phyloP scores from a whole-genome alignment of 2,113 vertebrate genomes.

The Vulpes vulpes region DNA sequence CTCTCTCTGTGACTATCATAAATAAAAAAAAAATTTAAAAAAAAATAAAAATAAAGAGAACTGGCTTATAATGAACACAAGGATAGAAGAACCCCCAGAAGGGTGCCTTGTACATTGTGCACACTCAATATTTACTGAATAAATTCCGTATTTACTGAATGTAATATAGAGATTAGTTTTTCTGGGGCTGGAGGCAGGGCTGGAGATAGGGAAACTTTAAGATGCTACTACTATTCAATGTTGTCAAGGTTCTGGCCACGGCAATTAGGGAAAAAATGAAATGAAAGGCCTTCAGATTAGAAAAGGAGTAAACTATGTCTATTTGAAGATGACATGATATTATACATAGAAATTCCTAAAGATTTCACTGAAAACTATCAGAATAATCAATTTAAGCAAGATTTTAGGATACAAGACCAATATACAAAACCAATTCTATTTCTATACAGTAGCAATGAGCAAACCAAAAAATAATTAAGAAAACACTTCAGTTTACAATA shows the following conservation, averaged over 20 bases:
- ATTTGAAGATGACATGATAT: not conserved
- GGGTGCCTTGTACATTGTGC: not conserved
- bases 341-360: not conserved
- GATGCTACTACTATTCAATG: not conserved
- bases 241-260: not conserved
- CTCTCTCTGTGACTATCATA: too few species aligned
- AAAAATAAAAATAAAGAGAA: too few species aligned
- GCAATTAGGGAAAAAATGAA: not conserved
- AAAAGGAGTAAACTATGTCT: not conserved
- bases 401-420: not conserved
- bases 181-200: not conserved
- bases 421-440: not conserved
- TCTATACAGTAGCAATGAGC: not conserved
- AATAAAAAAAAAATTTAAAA: too few species aligned
- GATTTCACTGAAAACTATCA: slow-evolving; percentile 21
- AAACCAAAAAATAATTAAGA: slow-evolving; percentile 27
- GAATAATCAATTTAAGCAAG: slow-evolving; percentile 8
- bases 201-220: not conserved
- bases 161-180: not conserved
- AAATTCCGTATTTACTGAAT: not conserved
- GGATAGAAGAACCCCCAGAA: slow-evolving; percentile 2
- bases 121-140: not conserved
- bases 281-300: not conserved
- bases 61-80: not conserved
- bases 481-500: not conserved